phyloP scores from a whole-genome alignment of 1,140 invertebrate genomes.

The Drosophila navojoa region DNA sequence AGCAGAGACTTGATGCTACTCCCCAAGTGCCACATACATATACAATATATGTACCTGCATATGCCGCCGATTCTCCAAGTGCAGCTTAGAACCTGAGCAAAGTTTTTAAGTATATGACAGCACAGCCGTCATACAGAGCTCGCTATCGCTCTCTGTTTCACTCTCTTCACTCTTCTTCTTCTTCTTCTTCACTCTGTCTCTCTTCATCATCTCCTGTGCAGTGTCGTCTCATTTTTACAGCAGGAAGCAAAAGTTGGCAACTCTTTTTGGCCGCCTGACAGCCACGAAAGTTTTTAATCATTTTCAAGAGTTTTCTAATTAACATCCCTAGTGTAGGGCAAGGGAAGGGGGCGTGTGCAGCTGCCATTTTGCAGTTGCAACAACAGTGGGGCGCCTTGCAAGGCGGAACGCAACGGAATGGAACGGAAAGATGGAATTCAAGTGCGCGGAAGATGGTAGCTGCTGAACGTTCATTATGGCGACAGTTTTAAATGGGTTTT shows the following conservation, averaged over 20 bases:
- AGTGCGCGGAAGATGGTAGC: slow-evolving; percentile 37
- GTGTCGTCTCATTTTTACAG: slow-evolving; percentile 6
- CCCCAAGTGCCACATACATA: background rate
- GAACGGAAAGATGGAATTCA: slow-evolving; percentile 43
- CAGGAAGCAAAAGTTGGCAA: slow-evolving; percentile 43
- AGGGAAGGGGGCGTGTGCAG: slow-evolving; percentile 20
- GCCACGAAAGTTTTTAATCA: slow-evolving; percentile 75
- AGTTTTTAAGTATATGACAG: slow-evolving; percentile 36
- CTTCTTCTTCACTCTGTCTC: background rate
- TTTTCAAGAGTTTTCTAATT: slow-evolving; percentile 82
- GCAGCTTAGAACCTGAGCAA: slow-evolving; percentile 6
- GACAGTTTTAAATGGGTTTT: slow-evolving; percentile 80
- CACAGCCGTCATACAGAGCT: background rate
- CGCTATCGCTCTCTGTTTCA: too few species aligned
- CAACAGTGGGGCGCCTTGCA: slow-evolving; percentile 9
- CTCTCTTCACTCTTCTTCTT: background rate
- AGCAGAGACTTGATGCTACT: too few species aligned
- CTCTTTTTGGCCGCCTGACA: slow-evolving; percentile 38
- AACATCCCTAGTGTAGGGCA: slow-evolving; percentile 59
- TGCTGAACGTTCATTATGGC: slow-evolving; percentile 61
- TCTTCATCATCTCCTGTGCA: background rate
- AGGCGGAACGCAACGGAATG: too few species aligned
- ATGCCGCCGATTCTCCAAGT: background rate
- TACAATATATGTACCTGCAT: background rate
- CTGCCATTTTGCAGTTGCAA: slow-evolving; percentile 36